A percentile compares a stretch with the other conserved stretches of the same genome.
phyloP scores from a whole-genome alignment of 1,140 invertebrate species.

The Centruroides sculpturatus region DNA sequence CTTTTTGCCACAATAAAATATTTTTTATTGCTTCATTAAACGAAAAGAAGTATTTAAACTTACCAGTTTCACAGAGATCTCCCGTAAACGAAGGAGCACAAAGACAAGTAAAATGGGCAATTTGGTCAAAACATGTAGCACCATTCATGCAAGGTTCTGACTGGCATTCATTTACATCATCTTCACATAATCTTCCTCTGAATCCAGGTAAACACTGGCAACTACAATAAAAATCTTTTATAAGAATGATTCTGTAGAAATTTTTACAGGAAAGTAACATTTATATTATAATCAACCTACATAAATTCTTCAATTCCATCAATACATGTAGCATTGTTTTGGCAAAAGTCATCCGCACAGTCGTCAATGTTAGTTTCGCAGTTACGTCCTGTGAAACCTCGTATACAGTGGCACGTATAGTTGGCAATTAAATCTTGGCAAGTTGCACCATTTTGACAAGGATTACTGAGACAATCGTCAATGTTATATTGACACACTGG shows the following conservation, averaged over 20 bases:
- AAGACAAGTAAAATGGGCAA: conserved; percentile 55
- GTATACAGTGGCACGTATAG: conserved; percentile 73
- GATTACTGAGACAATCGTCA: conserved; percentile 25
- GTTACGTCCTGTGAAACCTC: conserved; percentile 54
- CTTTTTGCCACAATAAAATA: too few relatives aligned
- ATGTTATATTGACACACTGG: conserved; percentile 31
- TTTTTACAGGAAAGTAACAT: too few relatives aligned
- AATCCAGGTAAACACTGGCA: conserved; percentile 39
- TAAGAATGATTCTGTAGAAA: too few relatives aligned
- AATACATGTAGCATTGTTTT: conserved; percentile 67
- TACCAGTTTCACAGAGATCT: conserved; percentile 49
- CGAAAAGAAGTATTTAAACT: not conserved
- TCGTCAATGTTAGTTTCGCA: conserved; percentile 64
- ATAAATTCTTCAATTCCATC: conserved; percentile 28
- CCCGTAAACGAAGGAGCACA: conserved; percentile 60
- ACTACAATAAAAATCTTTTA: conserved; percentile 13
- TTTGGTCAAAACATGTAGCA: conserved; percentile 57
- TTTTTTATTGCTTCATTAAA: too few relatives aligned
- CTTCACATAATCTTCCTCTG: conserved; percentile 59
- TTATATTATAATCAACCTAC: too few relatives aligned
- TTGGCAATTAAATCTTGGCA: conserved; percentile 22
- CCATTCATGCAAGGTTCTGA: conserved; percentile 58
- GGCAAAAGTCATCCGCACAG: conserved; percentile 59
- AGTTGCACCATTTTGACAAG: conserved; percentile 22
- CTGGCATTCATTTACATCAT: conserved; percentile 77